Base-by-base conservation (phyloP, 2,113 vertebrate species). In the Leuciscus idus region DNA sequence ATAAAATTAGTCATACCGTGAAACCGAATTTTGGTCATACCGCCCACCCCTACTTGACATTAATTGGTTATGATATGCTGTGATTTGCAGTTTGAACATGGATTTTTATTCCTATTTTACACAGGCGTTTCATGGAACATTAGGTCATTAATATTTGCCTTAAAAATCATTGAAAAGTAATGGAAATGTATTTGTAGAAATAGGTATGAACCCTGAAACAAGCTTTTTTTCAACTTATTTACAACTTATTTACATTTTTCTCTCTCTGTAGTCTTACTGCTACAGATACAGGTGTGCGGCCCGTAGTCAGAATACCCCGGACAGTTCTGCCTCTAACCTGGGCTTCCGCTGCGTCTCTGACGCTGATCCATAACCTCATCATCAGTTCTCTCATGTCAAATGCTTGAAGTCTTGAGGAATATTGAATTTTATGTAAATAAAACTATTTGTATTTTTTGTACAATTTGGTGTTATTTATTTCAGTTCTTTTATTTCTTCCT, bases 241-340 rank as follows among this genome's bases (percentile, higher is more conserved):
- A 12, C 17, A 39, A 11, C 33, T 70, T 39, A 7, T 23, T 39
- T 23, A 12, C 17, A n/a, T n/a, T 28, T 84, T 12, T 73, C 19
- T 2, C 39, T 85, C 15, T 88, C 43, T 21, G 85, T 90, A 99
- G 98, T 98, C 98, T 46, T 97, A 99, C 77, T 99, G 98, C 93
- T 99, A 99, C 88, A 96, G 98, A 91, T 99, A 99, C 75, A 96
- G 98, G 88, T 99, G 98, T 90, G 98, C 96, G 0, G 98, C 98
- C 1, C 96, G 98, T 0, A 99, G 98, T 83, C 98, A 99, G 87
- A 99, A 99, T 93, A 98, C 97, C 0, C 97, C 97, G 0, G 97
- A 99, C 91, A 99, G 98, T 91, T 97, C 98, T 0, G 94, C 98
- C 0, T 99, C 98, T 0, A 99, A 99, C 84, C 96, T 99, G 89